Conservation (phyloP, 2,888 invertebrate species). For the Latheticus oryzae region DNA sequence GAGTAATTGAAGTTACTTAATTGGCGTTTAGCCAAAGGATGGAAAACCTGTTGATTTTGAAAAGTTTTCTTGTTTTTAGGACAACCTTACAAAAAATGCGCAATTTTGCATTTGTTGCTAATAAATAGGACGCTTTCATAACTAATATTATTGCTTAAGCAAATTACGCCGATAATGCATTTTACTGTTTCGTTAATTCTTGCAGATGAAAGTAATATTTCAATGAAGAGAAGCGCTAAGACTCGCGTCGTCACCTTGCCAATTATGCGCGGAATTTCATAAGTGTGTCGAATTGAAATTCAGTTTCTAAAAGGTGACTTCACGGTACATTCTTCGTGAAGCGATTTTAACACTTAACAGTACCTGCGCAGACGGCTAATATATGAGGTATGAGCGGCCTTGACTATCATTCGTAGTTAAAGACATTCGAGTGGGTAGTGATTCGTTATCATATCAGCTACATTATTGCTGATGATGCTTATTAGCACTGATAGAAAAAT, state of each 20-base stretch:
- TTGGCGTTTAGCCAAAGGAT: conserved; percentile 31
- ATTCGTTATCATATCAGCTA: conserved; percentile 16
- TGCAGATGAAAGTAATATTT: conserved; percentile 40
- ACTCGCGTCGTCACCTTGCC: conserved; percentile 48
- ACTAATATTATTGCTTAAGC: too few species aligned
- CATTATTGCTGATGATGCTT: background rate
- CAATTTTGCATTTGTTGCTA: conserved; percentile 7
- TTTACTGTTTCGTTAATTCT: conserved; percentile 31
- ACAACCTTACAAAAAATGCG: conserved; percentile 9
- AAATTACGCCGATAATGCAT: conserved; percentile 18
- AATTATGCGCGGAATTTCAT: conserved; percentile 54
- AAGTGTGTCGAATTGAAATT: conserved; percentile 49
- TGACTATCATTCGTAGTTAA: conserved; percentile 6
- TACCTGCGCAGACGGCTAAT: background rate
- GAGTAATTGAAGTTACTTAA: conserved; percentile 33
- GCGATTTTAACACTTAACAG: conserved; percentile 4
- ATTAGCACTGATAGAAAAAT: conserved; percentile 5
- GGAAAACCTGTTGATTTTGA: conserved; percentile 28
- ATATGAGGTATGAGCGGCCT: background rate
- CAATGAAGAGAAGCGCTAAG: conserved; percentile 28
- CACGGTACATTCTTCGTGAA: conserved; percentile 14
- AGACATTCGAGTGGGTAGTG: conserved; percentile 3
- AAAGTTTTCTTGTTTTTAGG: conserved; percentile 9
- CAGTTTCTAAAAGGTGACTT: conserved; percentile 32
- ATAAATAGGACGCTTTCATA: conserved; percentile 5